Conservation (phyloP, 2,113 vertebrate species). For the Cebus imitator region DNA sequence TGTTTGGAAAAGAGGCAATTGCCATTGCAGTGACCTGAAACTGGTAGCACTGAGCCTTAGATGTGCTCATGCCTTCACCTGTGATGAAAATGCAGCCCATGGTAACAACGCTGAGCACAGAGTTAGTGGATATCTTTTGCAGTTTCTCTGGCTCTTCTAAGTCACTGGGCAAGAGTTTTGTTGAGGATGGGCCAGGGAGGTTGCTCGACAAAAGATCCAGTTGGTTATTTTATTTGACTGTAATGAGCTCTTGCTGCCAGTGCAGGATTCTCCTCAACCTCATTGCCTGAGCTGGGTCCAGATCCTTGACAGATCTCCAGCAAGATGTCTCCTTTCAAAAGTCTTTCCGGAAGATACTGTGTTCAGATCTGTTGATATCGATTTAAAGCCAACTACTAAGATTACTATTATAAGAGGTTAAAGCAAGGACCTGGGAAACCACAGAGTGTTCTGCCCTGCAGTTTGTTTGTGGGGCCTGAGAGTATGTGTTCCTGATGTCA, state of each 20-base stretch:
- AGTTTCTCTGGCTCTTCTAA: background rate
- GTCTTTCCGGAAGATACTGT: background rate
- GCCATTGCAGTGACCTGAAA: background rate
- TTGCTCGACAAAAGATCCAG: background rate
- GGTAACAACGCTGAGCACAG: rapidly evolving
- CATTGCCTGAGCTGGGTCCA: background rate
- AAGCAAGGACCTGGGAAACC: background rate
- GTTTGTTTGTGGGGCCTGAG: background rate
- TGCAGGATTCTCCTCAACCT: background rate
- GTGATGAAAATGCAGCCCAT: background rate
- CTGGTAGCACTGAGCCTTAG: background rate
- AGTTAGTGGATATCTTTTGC: background rate
- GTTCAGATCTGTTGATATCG: background rate
- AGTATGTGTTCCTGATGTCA: background rate
- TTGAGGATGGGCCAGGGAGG: background rate
- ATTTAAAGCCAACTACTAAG: background rate
- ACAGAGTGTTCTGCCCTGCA: background rate
- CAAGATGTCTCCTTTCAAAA: background rate
- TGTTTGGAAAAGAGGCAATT: background rate
- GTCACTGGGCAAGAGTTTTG: background rate
- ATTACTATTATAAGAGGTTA: background rate
- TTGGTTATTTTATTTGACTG: background rate
- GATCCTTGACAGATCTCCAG: background rate
- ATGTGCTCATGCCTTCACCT: background rate
- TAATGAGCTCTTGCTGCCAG: background rate